These are phyloP conservation scores for Echinops telfairi DNA, from an alignment of 2,113 vertebrate genomes.

Conservation along the genomic window DNA sequence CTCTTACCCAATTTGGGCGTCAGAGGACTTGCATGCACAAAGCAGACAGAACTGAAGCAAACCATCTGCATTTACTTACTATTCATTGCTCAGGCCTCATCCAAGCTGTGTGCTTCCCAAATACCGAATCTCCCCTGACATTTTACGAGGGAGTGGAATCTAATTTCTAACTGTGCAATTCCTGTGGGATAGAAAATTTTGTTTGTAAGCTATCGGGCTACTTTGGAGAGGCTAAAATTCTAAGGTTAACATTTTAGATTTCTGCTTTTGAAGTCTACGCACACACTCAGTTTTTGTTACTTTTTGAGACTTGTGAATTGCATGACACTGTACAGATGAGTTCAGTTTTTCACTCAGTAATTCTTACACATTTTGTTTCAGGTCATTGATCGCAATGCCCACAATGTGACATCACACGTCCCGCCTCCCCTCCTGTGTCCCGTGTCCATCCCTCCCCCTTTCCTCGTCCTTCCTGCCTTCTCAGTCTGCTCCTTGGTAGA, in stretches of 20 bases:
- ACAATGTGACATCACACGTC: too few relatives aligned
- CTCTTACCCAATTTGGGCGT: neutral
- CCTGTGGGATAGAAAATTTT: neutral
- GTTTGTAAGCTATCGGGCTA: neutral
- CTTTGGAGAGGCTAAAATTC: slow-evolving; percentile 43
- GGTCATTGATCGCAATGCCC: too few relatives aligned
- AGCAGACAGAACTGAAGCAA: neutral
- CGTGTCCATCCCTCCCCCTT: too few relatives aligned
- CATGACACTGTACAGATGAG: too few relatives aligned
- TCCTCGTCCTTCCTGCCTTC: too few relatives aligned
- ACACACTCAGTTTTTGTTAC: neutral
- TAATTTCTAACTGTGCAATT: neutral
- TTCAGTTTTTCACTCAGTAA: too few relatives aligned
- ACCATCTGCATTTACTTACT: neutral
- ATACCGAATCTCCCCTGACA: neutral
- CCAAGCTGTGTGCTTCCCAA: neutral
- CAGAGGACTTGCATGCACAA: neutral
- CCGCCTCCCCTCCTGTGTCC: too few relatives aligned
- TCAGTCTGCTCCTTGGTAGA: too few relatives aligned
- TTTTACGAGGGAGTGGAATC: neutral
- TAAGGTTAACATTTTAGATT: slow-evolving; percentile 6
- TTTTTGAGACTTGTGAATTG: too few relatives aligned
- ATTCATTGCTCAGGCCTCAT: neutral
- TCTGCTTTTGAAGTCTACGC: neutral
- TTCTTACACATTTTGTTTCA: too few relatives aligned